These are phyloP conservation scores for Fabriciana adippe DNA, from an alignment of 2,888 invertebrate genomes.

Conservation along the genomic window DNA sequence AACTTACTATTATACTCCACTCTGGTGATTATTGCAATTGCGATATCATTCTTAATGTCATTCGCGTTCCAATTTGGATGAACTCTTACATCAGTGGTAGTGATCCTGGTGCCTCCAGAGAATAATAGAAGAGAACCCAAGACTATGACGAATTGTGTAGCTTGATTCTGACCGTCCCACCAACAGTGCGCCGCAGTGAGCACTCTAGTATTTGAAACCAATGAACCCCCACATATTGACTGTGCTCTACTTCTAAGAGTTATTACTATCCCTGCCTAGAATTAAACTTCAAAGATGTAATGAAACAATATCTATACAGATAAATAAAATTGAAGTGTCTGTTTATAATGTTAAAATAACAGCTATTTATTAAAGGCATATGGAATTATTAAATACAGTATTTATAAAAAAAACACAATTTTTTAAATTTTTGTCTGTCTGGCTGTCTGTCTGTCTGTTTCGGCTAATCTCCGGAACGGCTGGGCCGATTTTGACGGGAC, in stretches of 20 bases:
- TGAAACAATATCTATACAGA: too few species aligned
- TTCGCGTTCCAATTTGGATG: slow-evolving; percentile 61
- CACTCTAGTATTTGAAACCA: slow-evolving; percentile 60
- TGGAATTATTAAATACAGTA: too few species aligned
- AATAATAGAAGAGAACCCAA: slow-evolving; percentile 67
- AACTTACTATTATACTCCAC: slow-evolving; percentile 62
- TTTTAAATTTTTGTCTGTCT: too few species aligned
- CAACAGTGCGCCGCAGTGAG: slow-evolving; percentile 74
- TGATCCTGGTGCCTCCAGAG: slow-evolving; percentile 63
- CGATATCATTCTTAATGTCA: slow-evolving; percentile 58
- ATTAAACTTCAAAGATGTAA: slow-evolving; percentile 8
- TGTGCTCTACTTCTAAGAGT: slow-evolving; percentile 57
- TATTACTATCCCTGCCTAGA: slow-evolving; percentile 64
- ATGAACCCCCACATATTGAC: slow-evolving; percentile 68
- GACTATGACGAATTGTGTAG: slow-evolving; percentile 60
- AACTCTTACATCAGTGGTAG: slow-evolving; percentile 52
- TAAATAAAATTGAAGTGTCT: too few species aligned
- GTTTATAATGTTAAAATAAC: too few species aligned
- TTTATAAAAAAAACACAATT: too few species aligned
- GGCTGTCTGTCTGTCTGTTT: too few species aligned
- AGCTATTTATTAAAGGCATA: too few species aligned
- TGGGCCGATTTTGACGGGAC: too few species aligned
- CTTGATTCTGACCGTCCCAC: slow-evolving; percentile 66
- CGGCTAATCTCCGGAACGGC: too few species aligned
- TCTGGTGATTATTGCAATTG: slow-evolving; percentile 55